Conservation (phyloP, 2,797 vertebrate species). For the Phalloptychus januarius region DNA sequence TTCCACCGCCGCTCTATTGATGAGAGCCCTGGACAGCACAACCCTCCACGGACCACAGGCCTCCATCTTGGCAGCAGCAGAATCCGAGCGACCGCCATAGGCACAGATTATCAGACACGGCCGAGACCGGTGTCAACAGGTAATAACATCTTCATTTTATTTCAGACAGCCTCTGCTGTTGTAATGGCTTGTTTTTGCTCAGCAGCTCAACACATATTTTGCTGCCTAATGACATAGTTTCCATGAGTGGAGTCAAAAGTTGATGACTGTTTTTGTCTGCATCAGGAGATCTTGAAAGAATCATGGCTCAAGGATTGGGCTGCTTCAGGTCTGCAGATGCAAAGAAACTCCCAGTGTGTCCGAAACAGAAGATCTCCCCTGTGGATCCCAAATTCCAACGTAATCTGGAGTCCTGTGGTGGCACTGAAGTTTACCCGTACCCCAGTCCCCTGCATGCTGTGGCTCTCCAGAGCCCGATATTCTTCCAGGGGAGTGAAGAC, state of each 20-base stretch:
- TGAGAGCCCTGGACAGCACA: slow-evolving; percentile 81
- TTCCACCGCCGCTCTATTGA: slow-evolving; percentile 88
- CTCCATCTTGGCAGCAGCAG: slow-evolving; percentile 75
- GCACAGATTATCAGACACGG: slow-evolving; percentile 69
- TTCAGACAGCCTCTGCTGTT: slow-evolving; percentile 4
- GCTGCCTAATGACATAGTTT: slow-evolving; percentile 20
- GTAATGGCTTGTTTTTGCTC: slow-evolving; percentile 15
- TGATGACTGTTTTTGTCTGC: slow-evolving; percentile 40
- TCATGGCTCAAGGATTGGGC: slow-evolving; percentile 68
- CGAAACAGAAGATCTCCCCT: slow-evolving; percentile 55
- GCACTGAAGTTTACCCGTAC: slow-evolving; percentile 89
- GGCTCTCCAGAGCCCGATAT: slow-evolving; percentile 94
- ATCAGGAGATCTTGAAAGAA: slow-evolving; percentile 90
- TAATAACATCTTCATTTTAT: slow-evolving; percentile 58
- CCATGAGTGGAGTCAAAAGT: slow-evolving; percentile 11
- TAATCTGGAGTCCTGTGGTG: slow-evolving; percentile 86
- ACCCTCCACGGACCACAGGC: slow-evolving; percentile 75
- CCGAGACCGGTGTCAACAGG: slow-evolving; percentile 94
- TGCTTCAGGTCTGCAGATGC: slow-evolving; percentile 72
- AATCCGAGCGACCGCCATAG: slow-evolving; percentile 66
- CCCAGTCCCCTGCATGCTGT: slow-evolving; percentile 95
- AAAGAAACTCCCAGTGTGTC: slow-evolving; percentile 58
- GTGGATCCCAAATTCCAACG: slow-evolving; percentile 87
- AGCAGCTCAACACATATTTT: slow-evolving; percentile 38
- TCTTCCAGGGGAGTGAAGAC: slow-evolving; percentile 74